These are phyloP conservation scores for Lacerta agilis DNA, from an alignment of 2,797 vertebrate species.

Conservation along the genomic window DNA sequence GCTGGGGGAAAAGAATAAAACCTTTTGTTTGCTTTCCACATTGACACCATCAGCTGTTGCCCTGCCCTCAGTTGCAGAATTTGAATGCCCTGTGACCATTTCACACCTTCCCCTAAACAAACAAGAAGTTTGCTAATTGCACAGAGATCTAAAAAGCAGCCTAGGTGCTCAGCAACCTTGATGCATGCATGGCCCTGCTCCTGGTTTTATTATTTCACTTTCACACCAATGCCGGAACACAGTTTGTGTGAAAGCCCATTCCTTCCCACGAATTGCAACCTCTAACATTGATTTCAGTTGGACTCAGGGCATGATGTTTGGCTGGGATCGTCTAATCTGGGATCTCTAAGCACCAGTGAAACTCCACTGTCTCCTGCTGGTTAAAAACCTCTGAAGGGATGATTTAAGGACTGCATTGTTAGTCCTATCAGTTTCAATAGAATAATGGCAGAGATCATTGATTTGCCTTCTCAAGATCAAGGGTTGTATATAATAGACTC, in stretches of 20 bases:
- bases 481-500: background rate
- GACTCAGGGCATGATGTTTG: background rate
- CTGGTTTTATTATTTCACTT: too few species aligned
- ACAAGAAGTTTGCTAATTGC: too few species aligned
- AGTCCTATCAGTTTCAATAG: background rate
- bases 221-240: too few species aligned
- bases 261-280: background rate
- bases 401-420: background rate
- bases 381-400: background rate
- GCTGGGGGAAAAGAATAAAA: background rate
- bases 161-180: too few species aligned
- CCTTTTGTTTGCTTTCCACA: background rate
- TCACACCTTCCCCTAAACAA: too few species aligned
- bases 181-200: too few species aligned
- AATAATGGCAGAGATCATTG: background rate
- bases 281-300: background rate
- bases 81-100: background rate
- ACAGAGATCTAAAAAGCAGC: too few species aligned
- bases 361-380: background rate
- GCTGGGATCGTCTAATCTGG: background rate
- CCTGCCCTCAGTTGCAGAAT: background rate
- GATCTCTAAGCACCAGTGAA: background rate
- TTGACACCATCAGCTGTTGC: background rate
- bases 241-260: background rate
- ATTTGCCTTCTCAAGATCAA: background rate